These are phyloP conservation scores for Rhyzopertha dominica DNA, from an alignment of 1,140 invertebrate genomes.

Conservation along the genomic window DNA sequence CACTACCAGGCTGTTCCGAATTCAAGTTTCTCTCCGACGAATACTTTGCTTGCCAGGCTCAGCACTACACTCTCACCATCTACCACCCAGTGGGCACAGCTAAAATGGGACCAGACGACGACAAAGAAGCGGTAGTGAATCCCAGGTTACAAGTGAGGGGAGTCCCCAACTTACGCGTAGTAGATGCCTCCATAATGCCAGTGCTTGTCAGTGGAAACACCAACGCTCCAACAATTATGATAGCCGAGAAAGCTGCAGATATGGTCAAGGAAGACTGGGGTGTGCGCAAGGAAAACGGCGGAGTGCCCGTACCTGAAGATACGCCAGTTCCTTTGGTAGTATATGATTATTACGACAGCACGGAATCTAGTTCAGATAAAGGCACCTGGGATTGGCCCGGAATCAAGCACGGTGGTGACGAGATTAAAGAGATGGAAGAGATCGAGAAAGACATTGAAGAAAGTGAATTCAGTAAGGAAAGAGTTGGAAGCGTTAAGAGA, in stretches of 20 bases:
- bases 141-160: conserved; percentile 59
- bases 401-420: no score
- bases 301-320: no score
- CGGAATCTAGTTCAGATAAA: no score
- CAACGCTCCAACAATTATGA: conserved; percentile 72
- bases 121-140: conserved; percentile 62
- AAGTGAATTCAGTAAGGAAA: no score
- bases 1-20: conserved; percentile 56
- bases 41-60: conserved; percentile 66
- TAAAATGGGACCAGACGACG: conserved; percentile 67
- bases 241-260: conserved; percentile 72
- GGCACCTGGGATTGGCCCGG: no score
- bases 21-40: conserved; percentile 55
- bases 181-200: conserved; percentile 79
- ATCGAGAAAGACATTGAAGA: no score
- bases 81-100: conserved; percentile 66
- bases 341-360: no score
- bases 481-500: conserved; percentile 9
- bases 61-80: conserved; percentile 62
- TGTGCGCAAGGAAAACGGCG: conserved; percentile 12
- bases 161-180: conserved; percentile 63
- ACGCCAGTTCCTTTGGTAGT: no score
- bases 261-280: conserved; percentile 60
- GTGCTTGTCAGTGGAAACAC: conserved; percentile 67
- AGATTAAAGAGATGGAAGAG: no score